These are phyloP conservation scores for Bombus turneri DNA, from an alignment of 1,140 invertebrate genomes.

Conservation along the genomic window DNA sequence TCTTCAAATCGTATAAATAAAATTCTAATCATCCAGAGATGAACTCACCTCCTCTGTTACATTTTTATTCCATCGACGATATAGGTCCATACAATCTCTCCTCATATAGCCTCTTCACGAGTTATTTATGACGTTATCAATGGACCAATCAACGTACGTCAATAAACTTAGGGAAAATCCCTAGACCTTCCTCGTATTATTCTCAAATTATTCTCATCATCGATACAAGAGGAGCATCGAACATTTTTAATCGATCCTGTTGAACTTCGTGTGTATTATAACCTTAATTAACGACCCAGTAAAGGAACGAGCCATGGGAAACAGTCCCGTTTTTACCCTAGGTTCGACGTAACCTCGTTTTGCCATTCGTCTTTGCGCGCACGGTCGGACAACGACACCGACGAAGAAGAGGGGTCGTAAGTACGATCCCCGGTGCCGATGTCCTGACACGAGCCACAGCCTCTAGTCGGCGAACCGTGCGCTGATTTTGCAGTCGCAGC, in stretches of 20 bases:
- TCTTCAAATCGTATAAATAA: neutral
- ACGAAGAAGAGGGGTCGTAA: conserved; percentile 36
- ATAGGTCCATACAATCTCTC: neutral
- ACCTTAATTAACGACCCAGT: neutral
- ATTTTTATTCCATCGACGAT: neutral
- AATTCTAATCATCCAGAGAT: neutral
- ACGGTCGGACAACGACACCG: conserved; percentile 28
- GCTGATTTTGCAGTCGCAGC: conserved; percentile 42
- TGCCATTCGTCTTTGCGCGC: conserved; percentile 2
- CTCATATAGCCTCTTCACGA: neutral
- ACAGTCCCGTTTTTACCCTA: neutral
- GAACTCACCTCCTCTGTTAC: neutral
- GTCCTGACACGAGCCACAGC: conserved; percentile 34
- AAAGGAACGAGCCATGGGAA: conserved; percentile 12
- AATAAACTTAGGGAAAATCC: neutral
- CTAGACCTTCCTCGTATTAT: no score
- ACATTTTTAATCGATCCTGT: neutral
- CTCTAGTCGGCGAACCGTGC: conserved; percentile 40
- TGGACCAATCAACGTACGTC: neutral
- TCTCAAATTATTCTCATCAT: neutral
- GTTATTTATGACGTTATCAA: neutral
- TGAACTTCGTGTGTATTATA: neutral
- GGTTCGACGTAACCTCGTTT: conserved; percentile 11
- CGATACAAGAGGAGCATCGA: neutral
- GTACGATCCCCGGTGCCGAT: conserved; percentile 27